Evolutionary conservation across 92 coral and sea anemone species (phyloP).

Genomic region (Meandrina meandrites): DNA sequence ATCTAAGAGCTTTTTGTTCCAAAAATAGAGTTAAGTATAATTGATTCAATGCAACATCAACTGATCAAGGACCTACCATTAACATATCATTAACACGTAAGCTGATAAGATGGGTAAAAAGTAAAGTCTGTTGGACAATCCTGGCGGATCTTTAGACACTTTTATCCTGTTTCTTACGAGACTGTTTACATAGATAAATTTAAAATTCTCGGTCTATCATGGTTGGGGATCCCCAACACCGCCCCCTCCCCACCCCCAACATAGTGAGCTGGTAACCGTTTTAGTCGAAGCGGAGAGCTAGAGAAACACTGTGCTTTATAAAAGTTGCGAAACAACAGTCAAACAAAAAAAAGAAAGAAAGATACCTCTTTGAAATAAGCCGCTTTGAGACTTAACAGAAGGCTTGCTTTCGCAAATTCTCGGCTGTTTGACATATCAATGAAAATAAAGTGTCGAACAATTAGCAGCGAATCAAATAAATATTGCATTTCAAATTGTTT

Average conservation of each 20-base stretch:
- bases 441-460: neutral
- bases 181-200: neutral
- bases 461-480: no score
- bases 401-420: neutral
- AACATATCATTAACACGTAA: slow-evolving; percentile 26
- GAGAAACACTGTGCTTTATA: neutral
- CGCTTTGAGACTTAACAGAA: neutral
- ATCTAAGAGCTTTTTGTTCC: neutral
- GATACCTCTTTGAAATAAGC: neutral
- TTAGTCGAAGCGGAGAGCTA: no score
- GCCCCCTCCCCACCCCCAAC: no score
- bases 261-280: no score
- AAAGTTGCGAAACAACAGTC: no score
- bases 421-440: neutral
- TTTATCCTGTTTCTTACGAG: neutral
- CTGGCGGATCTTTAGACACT: neutral
- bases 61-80: neutral
- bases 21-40: neutral
- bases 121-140: neutral
- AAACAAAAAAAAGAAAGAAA: no score
- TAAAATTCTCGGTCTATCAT: neutral
- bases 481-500: no score
- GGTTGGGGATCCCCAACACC: no score
- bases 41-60: neutral
- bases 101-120: slow-evolving; percentile 3